phyloP scores from a whole-genome alignment of 2,113 vertebrate genomes.

The Platysteira castanea region DNA sequence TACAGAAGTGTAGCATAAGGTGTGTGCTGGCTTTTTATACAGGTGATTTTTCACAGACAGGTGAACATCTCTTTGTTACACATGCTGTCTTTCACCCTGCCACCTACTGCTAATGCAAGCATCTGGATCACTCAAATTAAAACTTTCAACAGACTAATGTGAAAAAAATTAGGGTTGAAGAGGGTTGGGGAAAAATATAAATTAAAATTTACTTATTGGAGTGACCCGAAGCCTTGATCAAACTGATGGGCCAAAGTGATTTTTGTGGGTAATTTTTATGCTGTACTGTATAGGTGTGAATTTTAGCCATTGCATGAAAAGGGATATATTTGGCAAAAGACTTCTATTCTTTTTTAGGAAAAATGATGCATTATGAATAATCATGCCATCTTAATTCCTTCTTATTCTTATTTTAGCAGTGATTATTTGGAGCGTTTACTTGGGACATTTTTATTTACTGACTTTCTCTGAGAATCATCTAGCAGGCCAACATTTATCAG shows the following conservation, averaged over 20 bases:
- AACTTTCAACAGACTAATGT: neutral
- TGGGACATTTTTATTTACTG: neutral
- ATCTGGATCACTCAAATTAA: neutral
- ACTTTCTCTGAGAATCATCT: neutral
- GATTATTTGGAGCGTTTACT: neutral
- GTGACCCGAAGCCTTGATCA: neutral
- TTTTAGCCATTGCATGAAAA: neutral
- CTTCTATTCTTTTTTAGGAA: neutral
- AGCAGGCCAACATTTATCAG: neutral
- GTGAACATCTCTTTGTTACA: neutral
- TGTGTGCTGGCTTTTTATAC: neutral
- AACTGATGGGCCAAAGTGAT: neutral
- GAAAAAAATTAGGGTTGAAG: neutral
- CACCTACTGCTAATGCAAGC: neutral
- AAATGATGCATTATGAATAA: neutral
- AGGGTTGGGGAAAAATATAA: neutral
- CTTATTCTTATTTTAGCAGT: neutral
- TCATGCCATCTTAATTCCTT: neutral
- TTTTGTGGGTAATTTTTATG: neutral
- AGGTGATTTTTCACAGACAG: neutral
- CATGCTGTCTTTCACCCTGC: neutral
- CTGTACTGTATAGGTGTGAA: neutral
- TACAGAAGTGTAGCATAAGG: neutral
- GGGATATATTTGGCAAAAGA: neutral
- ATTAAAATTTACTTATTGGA: neutral